These are phyloP conservation scores for Drosophila algonquin DNA, from an alignment of 2,888 invertebrate genomes.

Conservation along the genomic window DNA sequence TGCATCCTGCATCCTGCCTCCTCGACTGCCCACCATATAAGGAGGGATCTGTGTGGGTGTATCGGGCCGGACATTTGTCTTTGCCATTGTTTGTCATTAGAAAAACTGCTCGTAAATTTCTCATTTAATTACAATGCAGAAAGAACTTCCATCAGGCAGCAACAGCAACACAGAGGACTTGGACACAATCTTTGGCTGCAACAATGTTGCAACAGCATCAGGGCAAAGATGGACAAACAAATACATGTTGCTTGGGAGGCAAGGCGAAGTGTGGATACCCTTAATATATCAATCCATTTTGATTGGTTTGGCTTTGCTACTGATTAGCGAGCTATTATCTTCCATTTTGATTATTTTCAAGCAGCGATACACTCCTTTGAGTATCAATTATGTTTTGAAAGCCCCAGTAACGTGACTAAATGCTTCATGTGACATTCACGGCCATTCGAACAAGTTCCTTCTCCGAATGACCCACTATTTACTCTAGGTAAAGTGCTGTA, in stretches of 20 bases:
- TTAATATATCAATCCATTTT: not conserved
- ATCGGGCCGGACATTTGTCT: conserved; percentile 62
- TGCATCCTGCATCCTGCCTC: not conserved
- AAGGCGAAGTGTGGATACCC: conserved; percentile 18
- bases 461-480: no score
- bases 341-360: no score
- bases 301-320: no score
- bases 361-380: no score
- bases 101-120: conserved; percentile 74
- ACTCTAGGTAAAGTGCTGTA: no score
- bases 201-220: conserved; percentile 63
- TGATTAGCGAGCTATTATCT: no score
- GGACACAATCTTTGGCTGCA: conserved; percentile 48
- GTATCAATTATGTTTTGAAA: no score
- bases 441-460: no score
- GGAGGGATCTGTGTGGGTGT: conserved; percentile 42
- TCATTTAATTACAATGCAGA: conserved; percentile 74
- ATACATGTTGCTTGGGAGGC: not conserved
- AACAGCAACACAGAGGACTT: conserved; percentile 21
- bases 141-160: conserved; percentile 18
- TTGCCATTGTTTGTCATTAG: conserved; percentile 71
- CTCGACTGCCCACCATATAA: conserved; percentile 3
- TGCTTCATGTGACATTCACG: no score
- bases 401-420: no score
- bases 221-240: conserved; percentile 31